Base-by-base conservation (phyloP, 2,113 vertebrate species). In the Phaethornis superciliosus region DNA sequence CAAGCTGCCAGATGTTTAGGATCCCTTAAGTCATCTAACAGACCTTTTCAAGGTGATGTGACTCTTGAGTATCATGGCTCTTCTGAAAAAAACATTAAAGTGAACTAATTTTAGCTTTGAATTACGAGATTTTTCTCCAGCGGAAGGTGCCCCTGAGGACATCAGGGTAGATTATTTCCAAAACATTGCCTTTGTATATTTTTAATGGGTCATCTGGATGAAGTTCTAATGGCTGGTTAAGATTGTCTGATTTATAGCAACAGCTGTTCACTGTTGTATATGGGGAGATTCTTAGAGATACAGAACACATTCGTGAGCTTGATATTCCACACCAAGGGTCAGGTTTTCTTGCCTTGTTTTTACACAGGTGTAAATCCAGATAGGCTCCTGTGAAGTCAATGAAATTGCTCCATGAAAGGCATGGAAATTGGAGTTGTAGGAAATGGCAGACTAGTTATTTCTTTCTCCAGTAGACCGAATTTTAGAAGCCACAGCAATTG, bases 41-140 rank as follows among this genome's bases (percentile, higher is more conserved):
- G 94, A n/a, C 85, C 49, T 93, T 74, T 83, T 46, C 79, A 60
- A 78, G 60, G 44, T 0, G 0, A 90, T 88, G 88, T 81, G 81
- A 20, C 88, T 84, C 93, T n/a, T 22, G 88, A 93, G 88, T 75
- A 72, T 86, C 88, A 22, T 72, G 69, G 54, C 58, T 93, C 69
- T 92, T 80, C 90, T 95, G 94, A 92, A 95, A 93, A 91, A 89
- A 86, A 69, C 88, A 90, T 86, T 94, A 54, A 85, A 91, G 40
- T 40, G 72, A 97, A 81, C 95, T 96, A 97, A 97, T 94, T 95
- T 95, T 95, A 93, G 85, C 88, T 88, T 72, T 94, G 92, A 95
- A 76, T 95, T 54, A 93, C 69, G 94, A 90, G 80, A 42, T 68
- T 81, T 91, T 92, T 90, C 81, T 94, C 85, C 28, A 95, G 84